phyloP scores from a whole-genome alignment of 2,888 invertebrate genomes.

The Lepetodrilus schrolli region DNA sequence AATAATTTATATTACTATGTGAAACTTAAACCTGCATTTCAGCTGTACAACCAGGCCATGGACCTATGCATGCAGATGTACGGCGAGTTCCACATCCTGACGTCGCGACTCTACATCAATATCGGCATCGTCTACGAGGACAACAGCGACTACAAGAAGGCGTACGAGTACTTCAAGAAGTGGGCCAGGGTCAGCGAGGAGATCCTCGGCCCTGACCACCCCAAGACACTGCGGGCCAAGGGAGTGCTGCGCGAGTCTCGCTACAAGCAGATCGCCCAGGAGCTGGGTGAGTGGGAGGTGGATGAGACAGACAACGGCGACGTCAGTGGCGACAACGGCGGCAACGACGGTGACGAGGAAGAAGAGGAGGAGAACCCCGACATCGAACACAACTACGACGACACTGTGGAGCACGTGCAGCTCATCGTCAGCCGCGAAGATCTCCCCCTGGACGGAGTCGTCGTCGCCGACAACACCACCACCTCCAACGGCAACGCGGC shows the following conservation, averaged over 20 bases:
- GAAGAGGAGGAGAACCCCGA: constrained; percentile 63
- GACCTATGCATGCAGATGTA: constrained; percentile 74
- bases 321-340: constrained; percentile 49
- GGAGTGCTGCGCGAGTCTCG: constrained; percentile 71
- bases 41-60: constrained; percentile 73
- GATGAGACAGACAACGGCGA: constrained; percentile 52
- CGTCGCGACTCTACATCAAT: constrained; percentile 73
- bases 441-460: constrained; percentile 33
- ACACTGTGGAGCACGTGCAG: constrained; percentile 55
- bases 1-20: too few relatives aligned
- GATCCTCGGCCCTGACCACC: constrained; percentile 73
- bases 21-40: constrained; percentile 44
- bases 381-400: constrained; percentile 66
- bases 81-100: constrained; percentile 72
- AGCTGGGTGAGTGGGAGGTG: constrained; percentile 62
- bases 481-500: background rate
- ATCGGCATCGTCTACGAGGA: constrained; percentile 74
- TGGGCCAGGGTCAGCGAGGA: constrained; percentile 73
- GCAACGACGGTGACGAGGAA: constrained; percentile 48
- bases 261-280: constrained; percentile 69
- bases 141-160: constrained; percentile 72
- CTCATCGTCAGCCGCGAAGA: constrained; percentile 42
- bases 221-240: constrained; percentile 73
- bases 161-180: constrained; percentile 73
- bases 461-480: background rate